Conservation (phyloP, 2,797 vertebrate genomes). For the Sphenodon punctatus region DNA sequence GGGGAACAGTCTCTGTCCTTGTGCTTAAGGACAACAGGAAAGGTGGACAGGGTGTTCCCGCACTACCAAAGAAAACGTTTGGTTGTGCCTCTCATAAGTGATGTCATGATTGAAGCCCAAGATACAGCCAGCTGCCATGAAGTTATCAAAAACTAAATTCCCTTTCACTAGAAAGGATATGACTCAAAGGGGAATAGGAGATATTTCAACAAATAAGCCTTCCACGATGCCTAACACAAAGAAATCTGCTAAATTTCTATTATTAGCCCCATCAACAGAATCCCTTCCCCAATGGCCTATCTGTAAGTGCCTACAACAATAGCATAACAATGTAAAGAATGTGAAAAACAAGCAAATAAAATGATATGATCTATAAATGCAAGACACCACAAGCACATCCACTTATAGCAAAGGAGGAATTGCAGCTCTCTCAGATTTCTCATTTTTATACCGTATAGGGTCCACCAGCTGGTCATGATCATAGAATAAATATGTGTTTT, state of each 20-base stretch:
- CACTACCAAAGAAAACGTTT: too few species aligned
- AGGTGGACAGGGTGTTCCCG: too few species aligned
- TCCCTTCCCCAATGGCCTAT: neutral
- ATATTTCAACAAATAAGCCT: neutral
- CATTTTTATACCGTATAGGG: neutral
- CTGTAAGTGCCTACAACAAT: neutral
- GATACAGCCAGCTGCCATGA: too few species aligned
- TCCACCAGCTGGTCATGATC: constrained; percentile 21
- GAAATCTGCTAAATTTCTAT: neutral
- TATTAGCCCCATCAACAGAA: neutral
- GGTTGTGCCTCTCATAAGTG: too few species aligned
- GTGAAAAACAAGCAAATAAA: constrained; percentile 53
- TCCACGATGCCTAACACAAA: neutral
- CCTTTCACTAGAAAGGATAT: neutral
- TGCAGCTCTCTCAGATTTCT: neutral
- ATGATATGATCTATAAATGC: constrained; percentile 32
- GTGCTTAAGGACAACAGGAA: too few species aligned
- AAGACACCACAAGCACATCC: constrained; percentile 20
- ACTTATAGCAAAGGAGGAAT: constrained; percentile 13
- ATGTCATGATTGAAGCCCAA: too few species aligned
- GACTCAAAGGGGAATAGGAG: neutral
- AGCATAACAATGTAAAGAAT: neutral
- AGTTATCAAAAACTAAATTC: too few species aligned
- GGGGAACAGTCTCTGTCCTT: too few species aligned
- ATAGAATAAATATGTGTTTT: constrained; percentile 36